A percentile compares a stretch with the other conserved stretches of the same genome.
Conservation (phyloP, 2,888 invertebrate species). For the Amphipyra tragopoginis region DNA sequence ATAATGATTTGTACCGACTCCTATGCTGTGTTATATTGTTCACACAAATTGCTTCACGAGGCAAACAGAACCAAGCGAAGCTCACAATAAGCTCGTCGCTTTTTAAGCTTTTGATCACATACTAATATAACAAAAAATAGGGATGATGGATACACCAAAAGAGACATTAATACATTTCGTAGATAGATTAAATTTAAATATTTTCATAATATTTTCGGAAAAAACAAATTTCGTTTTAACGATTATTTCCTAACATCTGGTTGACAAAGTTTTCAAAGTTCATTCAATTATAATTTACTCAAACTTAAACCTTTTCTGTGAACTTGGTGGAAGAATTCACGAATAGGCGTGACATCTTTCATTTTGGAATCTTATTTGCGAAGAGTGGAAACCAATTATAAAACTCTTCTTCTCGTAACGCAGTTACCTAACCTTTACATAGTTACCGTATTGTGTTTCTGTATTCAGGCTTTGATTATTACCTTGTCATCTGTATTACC, state of each 20-base stretch:
- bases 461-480: too few species aligned
- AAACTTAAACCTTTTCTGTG: background rate
- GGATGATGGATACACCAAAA: too few species aligned
- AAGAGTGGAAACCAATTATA: background rate
- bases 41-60: conserved; percentile 14
- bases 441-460: too few species aligned
- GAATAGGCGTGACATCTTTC: background rate
- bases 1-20: conserved; percentile 5
- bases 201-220: too few species aligned
- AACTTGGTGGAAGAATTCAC: background rate
- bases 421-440: too few species aligned
- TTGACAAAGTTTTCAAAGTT: background rate
- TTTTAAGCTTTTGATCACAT: too few species aligned
- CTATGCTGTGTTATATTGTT: conserved; percentile 1
- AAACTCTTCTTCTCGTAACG: background rate
- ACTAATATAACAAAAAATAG: too few species aligned
- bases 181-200: too few species aligned
- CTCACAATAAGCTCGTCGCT: too few species aligned
- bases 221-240: too few species aligned
- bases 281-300: background rate
- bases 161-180: too few species aligned
- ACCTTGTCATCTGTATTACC: too few species aligned
- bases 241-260: background rate
- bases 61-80: background rate
- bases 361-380: background rate